A percentile compares a stretch with the other conserved stretches of the same genome.
Evolutionary conservation across 2,888 invertebrate genomes (phyloP).

Genomic region (Osmoderma eremita): DNA sequence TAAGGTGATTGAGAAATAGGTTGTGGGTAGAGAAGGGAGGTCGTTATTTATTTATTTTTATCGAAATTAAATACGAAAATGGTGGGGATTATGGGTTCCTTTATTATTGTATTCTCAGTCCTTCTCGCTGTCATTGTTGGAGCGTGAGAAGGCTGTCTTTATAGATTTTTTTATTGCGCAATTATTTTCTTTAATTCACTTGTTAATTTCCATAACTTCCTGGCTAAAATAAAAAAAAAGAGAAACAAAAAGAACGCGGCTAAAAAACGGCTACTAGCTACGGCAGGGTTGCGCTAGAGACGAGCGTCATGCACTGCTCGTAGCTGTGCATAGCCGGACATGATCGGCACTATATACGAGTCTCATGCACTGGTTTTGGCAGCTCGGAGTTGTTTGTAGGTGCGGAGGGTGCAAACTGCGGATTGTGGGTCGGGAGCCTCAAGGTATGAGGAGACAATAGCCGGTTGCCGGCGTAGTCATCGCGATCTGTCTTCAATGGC

Average conservation of each 20-base stretch:
- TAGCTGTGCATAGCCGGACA: constrained; percentile 57
- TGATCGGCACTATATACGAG: constrained; percentile 71
- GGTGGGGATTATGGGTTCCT: background rate
- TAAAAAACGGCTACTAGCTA: constrained; percentile 43
- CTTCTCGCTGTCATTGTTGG: background rate
- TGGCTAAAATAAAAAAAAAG: constrained; percentile 11
- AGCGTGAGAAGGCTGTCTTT: background rate
- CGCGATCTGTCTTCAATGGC: constrained; percentile 59
- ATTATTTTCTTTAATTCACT: constrained; percentile 14
- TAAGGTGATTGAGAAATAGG: constrained; percentile 5
- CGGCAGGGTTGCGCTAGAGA: constrained; percentile 50
- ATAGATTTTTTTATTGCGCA: constrained; percentile 1
- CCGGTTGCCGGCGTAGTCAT: constrained; percentile 59
- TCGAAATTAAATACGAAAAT: background rate
- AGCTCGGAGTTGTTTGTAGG: constrained; percentile 68
- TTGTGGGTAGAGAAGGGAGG: constrained; percentile 9
- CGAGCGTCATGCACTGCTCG: constrained; percentile 57
- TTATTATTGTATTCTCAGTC: background rate
- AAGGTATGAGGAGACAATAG: constrained; percentile 63
- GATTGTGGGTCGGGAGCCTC: constrained; percentile 67
- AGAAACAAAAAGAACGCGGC: constrained; percentile 15
- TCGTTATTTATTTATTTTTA: constrained; percentile 5
- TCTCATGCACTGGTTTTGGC: constrained; percentile 76
- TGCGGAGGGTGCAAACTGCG: constrained; percentile 68
- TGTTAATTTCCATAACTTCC: constrained; percentile 1